Percentiles rank a stretch among this genome's conserved stretches.
phyloP scores from a whole-genome alignment of 2,888 invertebrate species.

The Aradus depressus region DNA sequence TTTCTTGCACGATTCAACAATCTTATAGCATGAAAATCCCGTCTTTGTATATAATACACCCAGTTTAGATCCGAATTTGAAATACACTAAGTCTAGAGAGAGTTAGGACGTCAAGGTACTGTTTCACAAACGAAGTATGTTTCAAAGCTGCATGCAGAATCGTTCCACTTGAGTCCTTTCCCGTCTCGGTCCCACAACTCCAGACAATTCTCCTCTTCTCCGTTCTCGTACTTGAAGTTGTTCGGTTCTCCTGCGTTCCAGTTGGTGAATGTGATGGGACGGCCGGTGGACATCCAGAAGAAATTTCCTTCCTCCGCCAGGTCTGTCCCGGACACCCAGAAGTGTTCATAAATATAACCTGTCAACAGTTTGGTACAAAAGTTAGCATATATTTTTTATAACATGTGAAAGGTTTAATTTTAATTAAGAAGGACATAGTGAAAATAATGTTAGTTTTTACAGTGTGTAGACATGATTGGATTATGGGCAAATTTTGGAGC shows the following conservation, averaged over 20 bases:
- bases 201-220: constrained; percentile 83
- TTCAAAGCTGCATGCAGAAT: constrained; percentile 86
- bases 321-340: constrained; percentile 88
- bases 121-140: constrained; percentile 88
- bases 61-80: too few relatives aligned
- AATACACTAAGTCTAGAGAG: too few relatives aligned
- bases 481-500: too few relatives aligned
- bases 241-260: constrained; percentile 92
- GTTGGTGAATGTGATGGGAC: constrained; percentile 79
- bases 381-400: too few relatives aligned
- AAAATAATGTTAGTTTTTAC: too few relatives aligned
- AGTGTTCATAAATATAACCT: constrained; percentile 83
- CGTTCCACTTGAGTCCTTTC: constrained; percentile 87
- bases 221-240: constrained; percentile 86
- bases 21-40: too few relatives aligned
- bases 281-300: constrained; percentile 87
- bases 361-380: too few relatives aligned
- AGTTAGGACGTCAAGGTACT: constrained; percentile 21
- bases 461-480: too few relatives aligned
- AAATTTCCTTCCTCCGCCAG: constrained; percentile 82
- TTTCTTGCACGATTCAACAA: too few relatives aligned
- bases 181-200: constrained; percentile 87
- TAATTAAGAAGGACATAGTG: too few relatives aligned
- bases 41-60: too few relatives aligned
- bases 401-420: too few relatives aligned